Percentiles rank a stretch among this genome's conserved stretches.
Evolutionary conservation across 2,888 invertebrate genomes (phyloP).

Genomic region (Cheilosia pagana): DNA sequence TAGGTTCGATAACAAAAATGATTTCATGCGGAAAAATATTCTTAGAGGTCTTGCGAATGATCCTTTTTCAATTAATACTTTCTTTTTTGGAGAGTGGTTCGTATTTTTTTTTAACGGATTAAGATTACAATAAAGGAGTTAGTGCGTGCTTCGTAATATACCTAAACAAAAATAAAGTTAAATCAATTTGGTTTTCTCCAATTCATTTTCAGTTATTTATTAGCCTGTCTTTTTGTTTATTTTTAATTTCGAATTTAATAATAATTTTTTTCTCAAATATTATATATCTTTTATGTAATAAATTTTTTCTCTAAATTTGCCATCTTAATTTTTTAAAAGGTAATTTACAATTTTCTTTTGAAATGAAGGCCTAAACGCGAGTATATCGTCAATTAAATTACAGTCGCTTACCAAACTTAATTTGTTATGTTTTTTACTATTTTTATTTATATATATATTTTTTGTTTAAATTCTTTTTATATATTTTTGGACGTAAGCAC

Average conservation of each 20-base stretch:
- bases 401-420: conserved; percentile 82
- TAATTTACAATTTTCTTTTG: conserved; percentile 85
- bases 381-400: conserved; percentile 86
- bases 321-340: conserved; percentile 84
- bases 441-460: conserved; percentile 68
- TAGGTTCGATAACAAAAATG: conserved; percentile 3
- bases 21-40: conserved; percentile 13
- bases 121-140: conserved; percentile 10
- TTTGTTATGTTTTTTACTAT: conserved; percentile 59
- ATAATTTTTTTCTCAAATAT: conserved; percentile 73
- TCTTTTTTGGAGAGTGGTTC: conserved; percentile 30
- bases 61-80: conserved; percentile 7
- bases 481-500: conserved; percentile 79
- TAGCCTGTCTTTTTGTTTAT: conserved; percentile 49
- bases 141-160: conserved; percentile 45
- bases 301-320: conserved; percentile 81
- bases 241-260: conserved; percentile 68
- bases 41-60: conserved; percentile 14
- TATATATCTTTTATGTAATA: conserved; percentile 75
- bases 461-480: conserved; percentile 72
- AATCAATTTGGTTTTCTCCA: conserved; percentile 37
- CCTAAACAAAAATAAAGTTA: conserved; percentile 45
- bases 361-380: conserved; percentile 88
- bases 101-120: conserved; percentile 7
- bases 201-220: conserved; percentile 42